Percentiles rank a stretch among this genome's conserved stretches.
Conservation (phyloP, 2,113 vertebrate species). For the Felis catus region DNA sequence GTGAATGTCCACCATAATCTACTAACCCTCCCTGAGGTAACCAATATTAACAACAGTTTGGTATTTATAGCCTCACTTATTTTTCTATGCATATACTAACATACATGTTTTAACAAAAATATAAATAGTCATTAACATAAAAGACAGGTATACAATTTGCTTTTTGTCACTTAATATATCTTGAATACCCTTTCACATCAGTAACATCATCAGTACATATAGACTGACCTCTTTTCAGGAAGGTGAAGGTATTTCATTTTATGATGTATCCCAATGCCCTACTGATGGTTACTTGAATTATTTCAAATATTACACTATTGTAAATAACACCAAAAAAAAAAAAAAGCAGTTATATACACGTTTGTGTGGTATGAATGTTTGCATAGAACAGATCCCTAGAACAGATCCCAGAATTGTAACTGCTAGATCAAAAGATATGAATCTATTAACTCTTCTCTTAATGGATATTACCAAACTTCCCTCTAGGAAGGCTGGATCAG, state of each 20-base stretch:
- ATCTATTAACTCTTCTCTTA: constrained; percentile 20
- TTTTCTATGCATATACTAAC: constrained; percentile 27
- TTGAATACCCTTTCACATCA: neutral
- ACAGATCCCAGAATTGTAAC: constrained; percentile 31
- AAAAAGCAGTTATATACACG: neutral
- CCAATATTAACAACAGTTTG: constrained; percentile 52
- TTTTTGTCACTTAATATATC: constrained; percentile 31
- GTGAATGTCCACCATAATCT: constrained; percentile 28
- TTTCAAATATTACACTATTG: constrained; percentile 42
- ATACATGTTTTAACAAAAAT: constrained; percentile 57
- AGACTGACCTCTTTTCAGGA: constrained; percentile 7
- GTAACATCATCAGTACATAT: neutral
- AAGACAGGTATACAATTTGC: neutral
- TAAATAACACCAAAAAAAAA: neutral
- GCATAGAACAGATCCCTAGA: constrained; percentile 42
- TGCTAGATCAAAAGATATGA: constrained; percentile 1
- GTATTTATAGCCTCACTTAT: constrained; percentile 45
- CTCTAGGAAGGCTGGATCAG: neutral
- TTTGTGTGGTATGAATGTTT: constrained; percentile 1
- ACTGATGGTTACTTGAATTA: constrained; percentile 1
- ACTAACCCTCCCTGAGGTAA: constrained; percentile 65
- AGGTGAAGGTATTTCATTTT: constrained; percentile 23
- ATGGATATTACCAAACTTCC: neutral
- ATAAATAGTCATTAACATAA: constrained; percentile 44
- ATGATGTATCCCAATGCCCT: neutral